Conservation (phyloP, 2,797 vertebrate genomes). For the Melanotaenia nigrans region DNA sequence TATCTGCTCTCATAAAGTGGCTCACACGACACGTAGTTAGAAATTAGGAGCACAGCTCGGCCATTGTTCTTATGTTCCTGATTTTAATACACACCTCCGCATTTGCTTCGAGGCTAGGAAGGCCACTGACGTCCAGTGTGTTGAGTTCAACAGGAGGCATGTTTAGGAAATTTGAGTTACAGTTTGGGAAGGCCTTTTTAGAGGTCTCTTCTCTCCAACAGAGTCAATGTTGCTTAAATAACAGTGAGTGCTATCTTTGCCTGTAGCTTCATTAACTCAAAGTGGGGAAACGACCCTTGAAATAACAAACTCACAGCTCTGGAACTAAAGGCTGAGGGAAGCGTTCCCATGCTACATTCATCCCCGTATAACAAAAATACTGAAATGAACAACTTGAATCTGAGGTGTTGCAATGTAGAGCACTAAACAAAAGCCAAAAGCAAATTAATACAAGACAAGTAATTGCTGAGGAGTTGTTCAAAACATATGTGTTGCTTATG, state of each 20-base stretch:
- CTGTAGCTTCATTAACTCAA: constrained; percentile 56
- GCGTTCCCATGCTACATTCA: constrained; percentile 23
- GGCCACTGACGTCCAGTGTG: constrained; percentile 66
- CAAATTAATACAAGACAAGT: constrained; percentile 23
- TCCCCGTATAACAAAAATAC: constrained; percentile 10
- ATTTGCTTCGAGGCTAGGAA: constrained; percentile 42
- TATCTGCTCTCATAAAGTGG: constrained; percentile 61
- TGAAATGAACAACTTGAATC: constrained; percentile 26
- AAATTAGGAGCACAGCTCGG: constrained; percentile 57
- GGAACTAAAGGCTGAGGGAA: constrained; percentile 17
- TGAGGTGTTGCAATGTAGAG: constrained; percentile 44
- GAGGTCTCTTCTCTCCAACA: constrained; percentile 30
- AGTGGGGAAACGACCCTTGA: constrained; percentile 26
- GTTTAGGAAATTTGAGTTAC: constrained; percentile 67
- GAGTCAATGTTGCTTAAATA: constrained; percentile 50
- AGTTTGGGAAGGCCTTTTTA: constrained; percentile 25
- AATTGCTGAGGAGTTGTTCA: constrained; percentile 57
- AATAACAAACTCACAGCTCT: constrained; percentile 53
- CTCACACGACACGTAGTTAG: constrained; percentile 51
- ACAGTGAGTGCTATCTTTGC: constrained; percentile 46
- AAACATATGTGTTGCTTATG: constrained; percentile 61
- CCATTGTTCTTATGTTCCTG: constrained; percentile 62
- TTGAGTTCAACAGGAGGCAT: constrained; percentile 65
- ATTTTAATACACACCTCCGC: constrained; percentile 44
- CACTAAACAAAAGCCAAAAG: constrained; percentile 42